Conservation (phyloP, 2,797 vertebrate species). For the Morelia viridis region DNA sequence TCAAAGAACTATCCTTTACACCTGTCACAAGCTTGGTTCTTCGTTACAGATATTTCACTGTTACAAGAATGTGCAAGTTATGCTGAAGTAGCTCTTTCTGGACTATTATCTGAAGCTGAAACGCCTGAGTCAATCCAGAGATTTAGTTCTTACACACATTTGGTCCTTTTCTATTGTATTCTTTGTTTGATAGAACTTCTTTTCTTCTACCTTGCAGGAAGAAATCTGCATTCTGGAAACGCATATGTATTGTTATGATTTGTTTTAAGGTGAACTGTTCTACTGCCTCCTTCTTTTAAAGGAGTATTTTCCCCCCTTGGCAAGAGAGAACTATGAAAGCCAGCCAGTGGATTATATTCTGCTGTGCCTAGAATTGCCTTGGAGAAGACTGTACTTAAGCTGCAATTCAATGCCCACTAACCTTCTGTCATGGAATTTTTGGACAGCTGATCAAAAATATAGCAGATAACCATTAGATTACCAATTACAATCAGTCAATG, state of each 20-base stretch:
- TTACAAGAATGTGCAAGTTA: slow-evolving; percentile 1
- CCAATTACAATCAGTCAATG: background rate
- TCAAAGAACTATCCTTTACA: slow-evolving; percentile 49
- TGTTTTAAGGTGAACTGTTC: background rate
- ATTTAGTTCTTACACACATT: slow-evolving; percentile 33
- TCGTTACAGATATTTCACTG: slow-evolving; percentile 51
- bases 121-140: slow-evolving; percentile 30
- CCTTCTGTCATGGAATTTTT: background rate
- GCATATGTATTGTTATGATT: background rate
- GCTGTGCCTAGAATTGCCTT: background rate
- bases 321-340: background rate
- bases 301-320: background rate
- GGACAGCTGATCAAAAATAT: background rate
- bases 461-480: background rate
- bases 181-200: background rate
- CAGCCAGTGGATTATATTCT: background rate
- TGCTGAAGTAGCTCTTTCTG: slow-evolving; percentile 52
- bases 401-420: background rate
- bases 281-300: background rate
- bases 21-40: slow-evolving; percentile 45
- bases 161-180: background rate
- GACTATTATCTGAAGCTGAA: slow-evolving; percentile 50
- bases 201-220: background rate
- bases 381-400: too few relatives aligned
- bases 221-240: background rate